These are phyloP conservation scores for Drosophila yooni DNA, from an alignment of 2,888 invertebrate genomes.

Conservation along the genomic window DNA sequence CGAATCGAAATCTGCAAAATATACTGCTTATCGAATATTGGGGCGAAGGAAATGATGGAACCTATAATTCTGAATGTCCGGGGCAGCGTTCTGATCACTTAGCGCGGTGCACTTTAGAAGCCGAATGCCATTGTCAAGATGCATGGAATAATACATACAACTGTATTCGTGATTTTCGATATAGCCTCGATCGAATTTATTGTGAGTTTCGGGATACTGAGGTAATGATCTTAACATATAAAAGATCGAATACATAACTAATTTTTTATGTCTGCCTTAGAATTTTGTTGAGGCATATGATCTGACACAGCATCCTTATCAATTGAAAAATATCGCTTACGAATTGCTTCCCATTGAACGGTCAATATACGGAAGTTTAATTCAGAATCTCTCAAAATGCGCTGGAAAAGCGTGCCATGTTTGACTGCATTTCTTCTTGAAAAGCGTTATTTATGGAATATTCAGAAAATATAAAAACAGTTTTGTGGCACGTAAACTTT, in stretches of 20 bases:
- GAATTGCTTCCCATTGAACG: constrained; percentile 86
- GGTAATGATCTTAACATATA: constrained; percentile 73
- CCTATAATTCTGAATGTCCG: constrained; percentile 88
- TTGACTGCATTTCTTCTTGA: constrained; percentile 18
- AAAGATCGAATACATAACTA: not conserved
- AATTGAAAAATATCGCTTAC: constrained; percentile 88
- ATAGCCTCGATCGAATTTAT: constrained; percentile 83
- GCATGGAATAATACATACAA: constrained; percentile 92
- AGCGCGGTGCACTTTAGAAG: constrained; percentile 88
- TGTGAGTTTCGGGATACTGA: constrained; percentile 85
- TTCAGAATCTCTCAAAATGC: constrained; percentile 82
- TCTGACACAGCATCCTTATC: constrained; percentile 89
- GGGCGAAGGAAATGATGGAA: constrained; percentile 89
- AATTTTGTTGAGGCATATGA: constrained; percentile 92
- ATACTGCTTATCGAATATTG: constrained; percentile 91
- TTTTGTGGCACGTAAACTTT: not conserved
- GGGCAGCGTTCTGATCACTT: constrained; percentile 85
- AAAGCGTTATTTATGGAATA: not conserved
- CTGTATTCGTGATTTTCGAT: constrained; percentile 89
- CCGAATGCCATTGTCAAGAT: constrained; percentile 94
- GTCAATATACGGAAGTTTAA: constrained; percentile 85
- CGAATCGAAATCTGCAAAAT: constrained; percentile 32
- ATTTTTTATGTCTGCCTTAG: constrained; percentile 84
- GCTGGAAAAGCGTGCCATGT: constrained; percentile 72
- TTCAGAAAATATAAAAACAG: not conserved